These are phyloP conservation scores for Alloplasta piceator DNA, from an alignment of 2,888 invertebrate species.

Conservation along the genomic window DNA sequence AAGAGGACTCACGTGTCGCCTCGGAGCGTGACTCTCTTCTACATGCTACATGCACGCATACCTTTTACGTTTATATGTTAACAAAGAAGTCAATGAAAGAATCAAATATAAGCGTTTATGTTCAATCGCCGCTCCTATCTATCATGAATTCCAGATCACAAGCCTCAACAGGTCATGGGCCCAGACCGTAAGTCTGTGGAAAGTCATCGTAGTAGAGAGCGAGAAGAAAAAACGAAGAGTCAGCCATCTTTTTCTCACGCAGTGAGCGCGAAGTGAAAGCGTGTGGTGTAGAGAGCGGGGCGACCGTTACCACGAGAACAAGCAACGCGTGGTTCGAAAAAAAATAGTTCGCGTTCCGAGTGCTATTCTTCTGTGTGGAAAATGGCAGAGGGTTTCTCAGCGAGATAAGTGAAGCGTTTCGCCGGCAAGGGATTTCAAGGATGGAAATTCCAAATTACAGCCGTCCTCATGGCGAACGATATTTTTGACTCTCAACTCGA, in stretches of 20 bases:
- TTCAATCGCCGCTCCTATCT: no score
- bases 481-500: slow-evolving; percentile 54
- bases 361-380: neutral
- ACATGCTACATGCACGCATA: no score
- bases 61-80: no score
- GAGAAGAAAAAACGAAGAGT: neutral
- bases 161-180: slow-evolving; percentile 11
- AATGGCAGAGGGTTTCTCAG: slow-evolving; percentile 6
- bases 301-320: neutral
- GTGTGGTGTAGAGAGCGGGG: no score
- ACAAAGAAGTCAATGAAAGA: no score
- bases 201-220: neutral
- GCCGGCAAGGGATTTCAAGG: slow-evolving; percentile 47
- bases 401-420: slow-evolving; percentile 22
- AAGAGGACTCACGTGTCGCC: no score
- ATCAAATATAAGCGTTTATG: no score
- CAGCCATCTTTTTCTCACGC: neutral
- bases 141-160: neutral
- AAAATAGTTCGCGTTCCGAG: neutral
- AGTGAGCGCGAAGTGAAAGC: neutral
- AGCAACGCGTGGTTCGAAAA: no score
- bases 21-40: no score
- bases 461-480: slow-evolving; percentile 52
- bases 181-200: neutral
- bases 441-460: slow-evolving; percentile 62